A percentile compares a stretch with the other conserved stretches of the same genome.
These are phyloP conservation scores for Drosophila simulans DNA, from an alignment of 1,140 invertebrate species.

Conservation along the genomic window DNA sequence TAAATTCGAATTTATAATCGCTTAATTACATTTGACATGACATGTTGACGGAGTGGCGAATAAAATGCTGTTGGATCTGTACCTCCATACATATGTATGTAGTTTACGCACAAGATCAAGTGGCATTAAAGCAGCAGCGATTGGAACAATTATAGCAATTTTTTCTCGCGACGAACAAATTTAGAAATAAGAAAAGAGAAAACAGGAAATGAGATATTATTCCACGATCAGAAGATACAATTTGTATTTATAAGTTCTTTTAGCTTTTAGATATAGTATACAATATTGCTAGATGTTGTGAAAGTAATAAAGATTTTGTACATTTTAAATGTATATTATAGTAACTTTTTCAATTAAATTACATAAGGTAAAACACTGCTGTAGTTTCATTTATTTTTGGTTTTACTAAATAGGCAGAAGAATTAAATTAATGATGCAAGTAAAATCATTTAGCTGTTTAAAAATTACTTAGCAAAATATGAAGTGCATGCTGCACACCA, in stretches of 20 bases:
- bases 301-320: background rate
- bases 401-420: too few relatives aligned
- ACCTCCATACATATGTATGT: slow-evolving; percentile 3
- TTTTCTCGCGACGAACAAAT: background rate
- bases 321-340: background rate
- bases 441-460: background rate
- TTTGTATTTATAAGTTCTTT: background rate
- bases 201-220: background rate
- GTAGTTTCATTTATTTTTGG: background rate
- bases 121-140: slow-evolving; percentile 59
- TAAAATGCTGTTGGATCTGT: slow-evolving; percentile 40
- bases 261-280: too few relatives aligned
- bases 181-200: background rate
- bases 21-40: slow-evolving; percentile 82
- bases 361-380: too few relatives aligned
- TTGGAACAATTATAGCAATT: slow-evolving; percentile 25
- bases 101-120: slow-evolving; percentile 43
- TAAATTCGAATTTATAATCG: slow-evolving; percentile 76
- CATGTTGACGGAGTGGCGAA: slow-evolving; percentile 73
- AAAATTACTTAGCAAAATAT: slow-evolving; percentile 5
- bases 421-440: background rate
- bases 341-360: background rate
- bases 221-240: background rate
- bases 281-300: background rate
- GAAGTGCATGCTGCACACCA: slow-evolving; percentile 3